Conservation (phyloP, 1,140 invertebrate genomes). For the Drosophila serrata region DNA sequence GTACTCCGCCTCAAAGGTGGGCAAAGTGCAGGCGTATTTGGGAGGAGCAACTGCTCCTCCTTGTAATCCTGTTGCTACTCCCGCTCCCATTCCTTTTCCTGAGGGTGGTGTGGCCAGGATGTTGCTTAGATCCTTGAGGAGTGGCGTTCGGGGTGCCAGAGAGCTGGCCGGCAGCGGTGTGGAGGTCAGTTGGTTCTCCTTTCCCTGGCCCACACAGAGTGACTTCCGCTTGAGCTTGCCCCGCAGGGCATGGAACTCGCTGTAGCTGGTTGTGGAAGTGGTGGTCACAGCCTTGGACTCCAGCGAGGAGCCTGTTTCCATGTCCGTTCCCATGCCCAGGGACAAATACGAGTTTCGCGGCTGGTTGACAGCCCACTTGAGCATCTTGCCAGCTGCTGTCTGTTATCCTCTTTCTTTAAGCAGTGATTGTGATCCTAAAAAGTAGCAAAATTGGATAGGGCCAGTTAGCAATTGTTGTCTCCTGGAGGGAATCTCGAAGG, state of each 20-base stretch:
- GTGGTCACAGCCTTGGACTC: constrained; percentile 7
- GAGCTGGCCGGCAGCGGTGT: constrained; percentile 69
- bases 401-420: not conserved
- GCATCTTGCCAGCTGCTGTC: constrained; percentile 71
- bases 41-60: constrained; percentile 1
- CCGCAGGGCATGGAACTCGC: constrained; percentile 47
- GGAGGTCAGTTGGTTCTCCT: constrained; percentile 80
- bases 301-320: constrained; percentile 10
- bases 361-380: constrained; percentile 83
- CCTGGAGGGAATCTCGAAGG: not conserved
- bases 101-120: not conserved
- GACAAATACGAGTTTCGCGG: constrained; percentile 73
- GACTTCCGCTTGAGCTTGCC: constrained; percentile 56
- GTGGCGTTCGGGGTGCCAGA: constrained; percentile 37
- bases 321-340: constrained; percentile 11
- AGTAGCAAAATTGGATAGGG: constrained; percentile 32
- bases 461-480: constrained; percentile 41
- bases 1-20: constrained; percentile 77
- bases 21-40: constrained; percentile 61
- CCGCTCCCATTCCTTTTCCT: not conserved
- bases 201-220: constrained; percentile 32
- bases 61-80: not conserved
- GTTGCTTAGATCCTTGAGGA: constrained; percentile 65
- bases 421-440: constrained; percentile 11
- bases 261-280: constrained; percentile 35